Evolutionary conservation across 2,113 vertebrate genomes (phyloP), one percentile per base, ranked within the genome.

Genomic region (Myotis yumanensis): DNA sequence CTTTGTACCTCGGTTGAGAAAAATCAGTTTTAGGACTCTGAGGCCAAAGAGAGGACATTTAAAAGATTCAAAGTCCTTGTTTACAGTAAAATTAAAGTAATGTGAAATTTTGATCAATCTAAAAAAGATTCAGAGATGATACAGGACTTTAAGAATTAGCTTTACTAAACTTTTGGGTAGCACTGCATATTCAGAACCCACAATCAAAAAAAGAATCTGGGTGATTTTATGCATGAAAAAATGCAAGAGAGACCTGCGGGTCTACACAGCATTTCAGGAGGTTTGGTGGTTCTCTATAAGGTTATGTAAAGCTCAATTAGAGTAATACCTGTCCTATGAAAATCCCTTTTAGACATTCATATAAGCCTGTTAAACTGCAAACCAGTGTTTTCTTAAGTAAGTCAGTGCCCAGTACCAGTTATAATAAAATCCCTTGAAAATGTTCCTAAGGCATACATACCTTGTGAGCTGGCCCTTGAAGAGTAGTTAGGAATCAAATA

Each of bases 91-190:
- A 43, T 76, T 90, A 23, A 85, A 94, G 90, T 73, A 1, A 52
- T 79, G 15, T 75, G 95, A 89, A 91, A 71, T 72, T 90, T 28
- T 52, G 69, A 84, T 71, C 52, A 81, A 68, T 57, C 59, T 75
- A 11, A 86, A 51, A 43, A 91, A 48, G 7, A 35, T 0, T 66
- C 7, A 79, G 23, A 59, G 7, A 68, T 3, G 5, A 79, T 43
- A 57, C 28, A 37, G 23, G n/a, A 91, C 48, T 86, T 83, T 79
- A 93, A 73, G 17, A 84, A 68, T 91, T 66, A 25, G 17, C 4
- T 90, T 95, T 69, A 71, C 48, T 76, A 72, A 92, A 76, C 7
- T 80, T 22, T 71, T 92, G 28, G 7, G 9, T 52, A 87, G 6
- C 4, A 87, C 43, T 76, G 20, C 11, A 37, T 46, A 48, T 3